These are phyloP conservation scores for Pseudochromis fuscus DNA, from an alignment of 2,797 vertebrate genomes.

Conservation along the genomic window DNA sequence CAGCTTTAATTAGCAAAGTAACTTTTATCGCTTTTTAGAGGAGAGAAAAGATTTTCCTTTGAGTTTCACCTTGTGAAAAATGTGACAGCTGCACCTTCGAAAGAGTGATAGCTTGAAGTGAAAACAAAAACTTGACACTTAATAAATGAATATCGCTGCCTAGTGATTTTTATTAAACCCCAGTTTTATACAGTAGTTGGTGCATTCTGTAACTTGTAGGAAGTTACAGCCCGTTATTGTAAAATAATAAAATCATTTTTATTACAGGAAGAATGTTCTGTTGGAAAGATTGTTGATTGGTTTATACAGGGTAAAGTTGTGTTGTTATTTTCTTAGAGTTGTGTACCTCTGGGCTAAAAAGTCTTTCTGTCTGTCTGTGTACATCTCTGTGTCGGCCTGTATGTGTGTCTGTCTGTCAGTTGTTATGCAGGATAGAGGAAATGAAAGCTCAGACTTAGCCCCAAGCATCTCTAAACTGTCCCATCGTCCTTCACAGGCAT, in stretches of 20 bases:
- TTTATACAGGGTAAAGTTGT: slow-evolving; percentile 24
- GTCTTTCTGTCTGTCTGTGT: slow-evolving; percentile 18
- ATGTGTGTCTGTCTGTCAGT: slow-evolving; percentile 55
- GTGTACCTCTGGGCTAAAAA: slow-evolving; percentile 32
- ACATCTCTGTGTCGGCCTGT: slow-evolving; percentile 32
- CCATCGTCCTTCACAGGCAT: slow-evolving; percentile 59
- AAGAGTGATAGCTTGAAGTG: slow-evolving; percentile 26
- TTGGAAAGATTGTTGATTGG: slow-evolving; percentile 18
- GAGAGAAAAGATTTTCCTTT: slow-evolving; percentile 8
- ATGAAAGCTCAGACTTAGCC: slow-evolving; percentile 84
- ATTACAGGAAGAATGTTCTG: neutral
- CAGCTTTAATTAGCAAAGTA: slow-evolving; percentile 46
- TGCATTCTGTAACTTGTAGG: slow-evolving; percentile 1
- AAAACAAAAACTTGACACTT: slow-evolving; percentile 27
- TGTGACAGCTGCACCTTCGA: slow-evolving; percentile 31
- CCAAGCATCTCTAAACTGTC: slow-evolving; percentile 72
- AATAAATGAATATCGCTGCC: neutral
- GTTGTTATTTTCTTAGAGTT: too few relatives aligned
- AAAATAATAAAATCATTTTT: slow-evolving; percentile 1
- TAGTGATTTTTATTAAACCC: slow-evolving; percentile 19
- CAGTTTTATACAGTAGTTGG: neutral
- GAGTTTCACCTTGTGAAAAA: slow-evolving; percentile 26
- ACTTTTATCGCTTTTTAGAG: slow-evolving; percentile 13
- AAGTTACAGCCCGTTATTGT: neutral
- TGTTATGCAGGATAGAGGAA: slow-evolving; percentile 81